Evolutionary conservation across 2,888 invertebrate species (phyloP), one percentile per base, ranked within the genome.

Genomic region (Cistogaster globosa): DNA sequence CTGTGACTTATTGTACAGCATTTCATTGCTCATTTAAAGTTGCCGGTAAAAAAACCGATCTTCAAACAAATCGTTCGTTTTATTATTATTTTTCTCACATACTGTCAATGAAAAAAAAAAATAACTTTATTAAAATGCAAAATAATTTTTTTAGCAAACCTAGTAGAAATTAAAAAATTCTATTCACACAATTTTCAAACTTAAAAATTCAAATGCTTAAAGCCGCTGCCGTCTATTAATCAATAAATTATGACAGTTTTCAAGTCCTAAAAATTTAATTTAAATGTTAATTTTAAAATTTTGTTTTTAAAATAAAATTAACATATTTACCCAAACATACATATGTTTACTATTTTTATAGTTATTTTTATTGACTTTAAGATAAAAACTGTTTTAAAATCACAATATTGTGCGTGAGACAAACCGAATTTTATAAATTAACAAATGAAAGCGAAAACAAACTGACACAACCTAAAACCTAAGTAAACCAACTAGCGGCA

Each of bases 161-260:
- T n/a, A n/a, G n/a, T n/a, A n/a, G n/a, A n/a, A n/a, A n/a, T n/a
- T n/a, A n/a, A n/a, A 18, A 51, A 63, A 74, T 75, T 75, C 65
- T 48, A 55, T 45, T 55, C 75, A 75, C 75, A 57, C 63, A 65
- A 55, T 42, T 32, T 55, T 62, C 8, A 42, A 26, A 55, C 6
- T 45, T 58, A 20, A 32, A 58, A 20, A 63, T 57, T 26, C 22
- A 58, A 58, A 60, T 58, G 58, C 57, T 22, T 18, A 58, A 58
- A 32, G 14, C n/a, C 18, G 14, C n/a, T 20, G 11, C 20, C 71
- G 45, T 48, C 77, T 82, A 65, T 82, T 83, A 60, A 77, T 83
- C 77, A 83, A 83, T 83, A 53, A 83, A 77, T 77, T 83, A 83
- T 83, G 83, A 77, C 77, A 72, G 67, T 67, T 60, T 60, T 53